phyloP scores from a whole-genome alignment of 2,797 vertebrate genomes.

The Choloepus didactylus region DNA sequence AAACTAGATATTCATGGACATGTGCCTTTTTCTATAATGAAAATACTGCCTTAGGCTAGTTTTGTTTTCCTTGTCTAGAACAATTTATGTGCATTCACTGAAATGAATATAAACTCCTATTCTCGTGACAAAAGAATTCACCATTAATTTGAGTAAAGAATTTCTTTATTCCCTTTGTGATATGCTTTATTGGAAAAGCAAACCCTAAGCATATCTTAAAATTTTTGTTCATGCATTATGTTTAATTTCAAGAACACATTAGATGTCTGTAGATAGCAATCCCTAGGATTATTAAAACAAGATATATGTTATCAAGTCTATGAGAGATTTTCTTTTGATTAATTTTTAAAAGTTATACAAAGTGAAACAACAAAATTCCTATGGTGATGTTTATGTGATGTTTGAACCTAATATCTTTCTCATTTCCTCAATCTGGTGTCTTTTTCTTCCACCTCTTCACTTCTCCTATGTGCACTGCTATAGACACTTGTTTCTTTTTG shows the following conservation, averaged over 20 bases:
- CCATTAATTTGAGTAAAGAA: conserved; percentile 88
- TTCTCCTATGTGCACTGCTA: neutral
- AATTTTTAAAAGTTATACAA: conserved; percentile 82
- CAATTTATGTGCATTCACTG: conserved; percentile 91
- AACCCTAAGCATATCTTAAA: conserved; percentile 80
- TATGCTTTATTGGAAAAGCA: conserved; percentile 84
- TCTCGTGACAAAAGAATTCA: conserved; percentile 91
- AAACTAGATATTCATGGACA: conserved; percentile 91
- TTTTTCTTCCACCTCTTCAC: neutral
- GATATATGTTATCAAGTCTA: conserved; percentile 74
- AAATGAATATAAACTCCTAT: conserved; percentile 91
- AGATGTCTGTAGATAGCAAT: conserved; percentile 78
- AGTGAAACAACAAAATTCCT: conserved; percentile 61
- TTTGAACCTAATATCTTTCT: conserved; percentile 38
- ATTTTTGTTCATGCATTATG: conserved; percentile 81
- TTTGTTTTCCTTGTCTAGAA: conserved; percentile 92
- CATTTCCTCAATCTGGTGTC: neutral
- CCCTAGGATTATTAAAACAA: conserved; percentile 80
- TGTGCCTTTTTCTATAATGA: conserved; percentile 91
- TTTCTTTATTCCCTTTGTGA: conserved; percentile 89
- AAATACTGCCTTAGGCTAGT: conserved; percentile 90
- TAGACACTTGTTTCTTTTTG: neutral
- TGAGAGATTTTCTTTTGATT: conserved; percentile 82
- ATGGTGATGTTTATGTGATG: conserved; percentile 42
- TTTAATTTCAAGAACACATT: conserved; percentile 84